Evolutionary conservation across 2,888 invertebrate species (phyloP), one percentile per base, ranked within the genome.

Genomic region (Limenitis camilla): DNA sequence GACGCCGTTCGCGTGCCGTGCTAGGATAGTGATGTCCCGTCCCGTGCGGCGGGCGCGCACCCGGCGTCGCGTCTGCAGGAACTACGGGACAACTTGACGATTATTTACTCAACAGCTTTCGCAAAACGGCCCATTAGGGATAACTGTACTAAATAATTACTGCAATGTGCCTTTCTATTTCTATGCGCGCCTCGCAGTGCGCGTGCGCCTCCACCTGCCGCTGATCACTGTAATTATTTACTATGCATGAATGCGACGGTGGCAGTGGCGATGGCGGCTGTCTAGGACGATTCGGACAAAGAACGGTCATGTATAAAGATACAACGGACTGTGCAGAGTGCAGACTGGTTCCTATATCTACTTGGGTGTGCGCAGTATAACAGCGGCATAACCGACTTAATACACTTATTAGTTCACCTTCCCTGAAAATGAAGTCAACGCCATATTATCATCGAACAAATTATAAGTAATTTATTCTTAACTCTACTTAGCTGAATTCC

Each of bases 71-170:
- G 19, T 19, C 19, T 3, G 19, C 80, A 65, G 74, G 78, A 74
- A 75, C 75, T 71, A 73, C 81, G 77, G 83, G 82, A 80, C 82
- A 51, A 55, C 43, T 53, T 43, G 78, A 76, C 72, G 76, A 80
- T 79, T 86, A 83, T 85, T 84, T 86, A 84, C 85, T 81, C 75
- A 80, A 83, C 86, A 87, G 86, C 86, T 84, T 87, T 86, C 76
- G 85, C 78, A 80, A 86, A 86, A 83, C 77, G 81, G 69, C 84
- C 85, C 81, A 87, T 87, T 87, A 87, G 74, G 77, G 81, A 75
- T 87, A 87, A 87, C 87, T 83, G 87, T 87, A 85, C 81, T 79
- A 81, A 86, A 87, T 86, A 87, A 87, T 87, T 86, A 83, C 79
- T 84, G 87, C 87, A 86, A 87, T 85, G 85, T 85, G 87, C 76